A percentile compares a stretch with the other conserved stretches of the same genome.
These are phyloP conservation scores for Anorthoa munda DNA, from an alignment of 2,888 invertebrate genomes.

Conservation along the genomic window DNA sequence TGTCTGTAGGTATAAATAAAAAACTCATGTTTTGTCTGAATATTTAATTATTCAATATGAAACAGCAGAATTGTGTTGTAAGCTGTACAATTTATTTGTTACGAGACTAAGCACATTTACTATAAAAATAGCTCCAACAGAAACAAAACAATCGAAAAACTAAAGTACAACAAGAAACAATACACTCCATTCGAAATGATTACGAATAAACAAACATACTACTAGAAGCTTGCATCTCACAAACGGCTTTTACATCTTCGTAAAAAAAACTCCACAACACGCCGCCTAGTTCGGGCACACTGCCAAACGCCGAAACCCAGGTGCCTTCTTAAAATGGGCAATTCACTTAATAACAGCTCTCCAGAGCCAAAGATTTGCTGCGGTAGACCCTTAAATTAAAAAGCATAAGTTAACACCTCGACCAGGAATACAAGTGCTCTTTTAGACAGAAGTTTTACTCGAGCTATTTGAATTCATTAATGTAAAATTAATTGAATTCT, in stretches of 20 bases:
- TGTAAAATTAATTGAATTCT: conserved; percentile 56
- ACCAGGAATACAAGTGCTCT: conserved; percentile 41
- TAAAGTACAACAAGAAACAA: background rate
- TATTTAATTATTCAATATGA: background rate
- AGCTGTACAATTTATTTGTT: background rate
- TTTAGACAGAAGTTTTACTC: conserved; percentile 40
- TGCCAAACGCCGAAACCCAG: conserved; percentile 70
- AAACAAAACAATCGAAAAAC: conserved; percentile 24
- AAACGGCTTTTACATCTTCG: conserved; percentile 23
- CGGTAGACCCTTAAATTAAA: conserved; percentile 65
- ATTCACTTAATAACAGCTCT: conserved; percentile 54
- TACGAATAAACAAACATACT: conserved; percentile 32
- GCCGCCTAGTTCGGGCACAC: conserved; percentile 62
- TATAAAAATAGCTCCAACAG: background rate
- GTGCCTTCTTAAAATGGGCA: conserved; percentile 70
- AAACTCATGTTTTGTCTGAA: background rate
- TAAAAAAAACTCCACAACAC: conserved; percentile 39
- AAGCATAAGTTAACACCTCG: conserved; percentile 63
- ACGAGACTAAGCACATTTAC: background rate
- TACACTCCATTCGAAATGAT: conserved; percentile 13
- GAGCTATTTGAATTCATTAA: conserved; percentile 43
- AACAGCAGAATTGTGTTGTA: background rate
- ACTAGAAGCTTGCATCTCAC: conserved; percentile 26
- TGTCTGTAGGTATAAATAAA: background rate
- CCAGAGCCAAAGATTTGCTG: conserved; percentile 43